Evolutionary conservation across 2,113 vertebrate genomes (phyloP).

Genomic region (Centropus bengalensis): DNA sequence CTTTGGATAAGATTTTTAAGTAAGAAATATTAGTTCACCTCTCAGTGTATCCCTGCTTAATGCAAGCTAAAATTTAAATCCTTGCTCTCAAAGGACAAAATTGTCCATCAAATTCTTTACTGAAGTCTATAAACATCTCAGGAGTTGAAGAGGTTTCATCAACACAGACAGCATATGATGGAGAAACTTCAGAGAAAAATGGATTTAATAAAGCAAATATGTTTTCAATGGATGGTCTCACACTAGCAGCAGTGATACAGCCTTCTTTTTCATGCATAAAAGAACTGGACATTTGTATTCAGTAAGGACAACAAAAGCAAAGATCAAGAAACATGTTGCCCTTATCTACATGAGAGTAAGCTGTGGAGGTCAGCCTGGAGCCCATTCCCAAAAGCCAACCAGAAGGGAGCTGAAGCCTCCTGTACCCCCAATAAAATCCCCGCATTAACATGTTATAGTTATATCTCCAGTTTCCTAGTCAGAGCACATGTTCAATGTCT

Average conservation of each 20-base stretch:
- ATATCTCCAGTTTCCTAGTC: neutral
- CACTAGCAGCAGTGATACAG: neutral
- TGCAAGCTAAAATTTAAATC: conserved; percentile 2
- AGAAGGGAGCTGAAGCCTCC: neutral
- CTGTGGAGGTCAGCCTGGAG: neutral
- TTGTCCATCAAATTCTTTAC: neutral
- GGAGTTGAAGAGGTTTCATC: neutral
- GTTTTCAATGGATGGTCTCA: neutral
- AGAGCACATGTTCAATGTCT: neutral
- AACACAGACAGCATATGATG: neutral
- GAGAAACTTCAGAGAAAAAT: neutral
- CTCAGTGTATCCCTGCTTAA: neutral
- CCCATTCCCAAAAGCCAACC: neutral
- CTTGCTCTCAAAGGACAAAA: neutral
- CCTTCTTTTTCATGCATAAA: neutral
- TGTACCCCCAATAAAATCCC: neutral
- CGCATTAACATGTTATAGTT: neutral
- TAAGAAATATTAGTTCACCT: neutral
- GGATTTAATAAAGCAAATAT: neutral
- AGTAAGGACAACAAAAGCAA: neutral
- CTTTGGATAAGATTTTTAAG: neutral
- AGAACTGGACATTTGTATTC: neutral
- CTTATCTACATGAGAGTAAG: neutral
- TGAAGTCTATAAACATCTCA: neutral
- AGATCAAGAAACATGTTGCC: neutral